Evolutionary conservation across 2,888 invertebrate species (phyloP).

Genomic region (Stenichneumon culpator): DNA sequence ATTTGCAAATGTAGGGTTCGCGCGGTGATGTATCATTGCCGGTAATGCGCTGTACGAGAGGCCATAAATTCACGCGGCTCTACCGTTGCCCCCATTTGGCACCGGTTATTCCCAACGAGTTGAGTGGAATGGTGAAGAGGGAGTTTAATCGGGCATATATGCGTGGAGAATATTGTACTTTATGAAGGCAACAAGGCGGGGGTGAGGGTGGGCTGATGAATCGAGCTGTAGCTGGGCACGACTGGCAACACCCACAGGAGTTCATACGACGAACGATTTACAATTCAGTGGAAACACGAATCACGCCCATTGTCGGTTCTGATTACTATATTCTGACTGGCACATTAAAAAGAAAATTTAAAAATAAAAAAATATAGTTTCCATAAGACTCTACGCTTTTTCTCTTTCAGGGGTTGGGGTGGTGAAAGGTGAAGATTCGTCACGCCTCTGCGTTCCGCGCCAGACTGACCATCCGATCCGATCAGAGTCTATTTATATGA

Average conservation of each 20-base stretch:
- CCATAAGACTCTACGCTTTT: no score
- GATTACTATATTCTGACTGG: not conserved
- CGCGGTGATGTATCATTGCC: not conserved
- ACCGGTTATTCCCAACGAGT: not conserved
- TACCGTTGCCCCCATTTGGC: not conserved
- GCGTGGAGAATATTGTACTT: constrained; percentile 28
- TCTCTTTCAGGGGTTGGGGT: no score
- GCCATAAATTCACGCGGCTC: not conserved
- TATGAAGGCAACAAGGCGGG: not conserved
- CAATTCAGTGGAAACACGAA: constrained; percentile 10
- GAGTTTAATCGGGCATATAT: not conserved
- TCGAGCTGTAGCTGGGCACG: not conserved
- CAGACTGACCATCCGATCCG: not conserved
- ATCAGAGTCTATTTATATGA: not conserved
- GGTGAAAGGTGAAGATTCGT: no score
- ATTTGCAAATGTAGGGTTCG: not conserved
- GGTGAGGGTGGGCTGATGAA: constrained; percentile 14
- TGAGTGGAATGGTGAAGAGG: not conserved
- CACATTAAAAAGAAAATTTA: not conserved
- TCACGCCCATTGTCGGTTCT: not conserved
- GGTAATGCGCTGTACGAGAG: not conserved
- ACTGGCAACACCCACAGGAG: not conserved
- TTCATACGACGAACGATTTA: constrained; percentile 12
- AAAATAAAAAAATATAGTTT: not conserved
- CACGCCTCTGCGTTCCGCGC: not conserved